phyloP scores from a whole-genome alignment of 2,888 invertebrate genomes.

The Calliopum simillimum region DNA sequence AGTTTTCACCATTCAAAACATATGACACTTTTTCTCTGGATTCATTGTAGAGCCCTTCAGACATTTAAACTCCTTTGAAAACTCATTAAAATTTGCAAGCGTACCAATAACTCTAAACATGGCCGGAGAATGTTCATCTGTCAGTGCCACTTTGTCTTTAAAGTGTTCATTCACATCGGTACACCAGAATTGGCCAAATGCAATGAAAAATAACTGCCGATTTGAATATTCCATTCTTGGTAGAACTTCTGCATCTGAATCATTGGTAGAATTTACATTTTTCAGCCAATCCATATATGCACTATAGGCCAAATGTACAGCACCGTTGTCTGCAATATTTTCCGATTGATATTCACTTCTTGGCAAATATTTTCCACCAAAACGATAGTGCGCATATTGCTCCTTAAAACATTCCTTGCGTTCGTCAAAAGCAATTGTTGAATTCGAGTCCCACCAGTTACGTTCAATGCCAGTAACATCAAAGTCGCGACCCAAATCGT shows the following conservation, averaged over 20 bases:
- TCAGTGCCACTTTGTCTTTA: conserved; percentile 55
- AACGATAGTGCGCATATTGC: conserved; percentile 57
- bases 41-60: conserved; percentile 51
- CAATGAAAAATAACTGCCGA: conserved; percentile 59
- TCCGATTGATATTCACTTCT: conserved; percentile 55
- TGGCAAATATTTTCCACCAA: conserved; percentile 53
- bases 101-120: conserved; percentile 58
- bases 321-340: conserved; percentile 63
- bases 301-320: conserved; percentile 59
- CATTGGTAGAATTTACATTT: conserved; percentile 24
- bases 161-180: conserved; percentile 53
- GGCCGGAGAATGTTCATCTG: conserved; percentile 52
- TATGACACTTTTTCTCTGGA: conserved; percentile 53
- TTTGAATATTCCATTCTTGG: conserved; percentile 55
- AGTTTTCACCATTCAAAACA: too few relatives aligned
- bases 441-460: conserved; percentile 56
- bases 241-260: conserved; percentile 38
- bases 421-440: conserved; percentile 51
- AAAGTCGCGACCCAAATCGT: conserved; percentile 51
- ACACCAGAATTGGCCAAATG: conserved; percentile 61
- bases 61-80: conserved; percentile 56
- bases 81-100: conserved; percentile 55
- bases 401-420: conserved; percentile 56
- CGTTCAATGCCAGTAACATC: conserved; percentile 46
- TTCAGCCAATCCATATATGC: conserved; percentile 55